phyloP scores from a whole-genome alignment of 2,888 invertebrate genomes.

The Stratiomys singularior region DNA sequence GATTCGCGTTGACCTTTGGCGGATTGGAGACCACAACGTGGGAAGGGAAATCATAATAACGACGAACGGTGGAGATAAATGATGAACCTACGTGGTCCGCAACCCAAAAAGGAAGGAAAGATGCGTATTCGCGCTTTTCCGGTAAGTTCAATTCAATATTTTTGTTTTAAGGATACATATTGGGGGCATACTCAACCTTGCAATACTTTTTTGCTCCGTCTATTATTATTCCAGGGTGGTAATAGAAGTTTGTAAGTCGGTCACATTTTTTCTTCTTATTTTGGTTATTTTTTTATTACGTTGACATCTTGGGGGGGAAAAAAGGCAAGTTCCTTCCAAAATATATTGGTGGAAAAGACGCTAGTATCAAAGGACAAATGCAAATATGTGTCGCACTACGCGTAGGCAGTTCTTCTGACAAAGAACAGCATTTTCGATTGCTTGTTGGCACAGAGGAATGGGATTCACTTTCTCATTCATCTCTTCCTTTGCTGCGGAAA shows the following conservation, averaged over 20 bases:
- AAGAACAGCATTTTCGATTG: too few relatives aligned
- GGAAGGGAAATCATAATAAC: not conserved
- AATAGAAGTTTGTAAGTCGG: too few relatives aligned
- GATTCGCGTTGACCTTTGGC: not conserved
- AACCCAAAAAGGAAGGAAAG: constrained; percentile 93
- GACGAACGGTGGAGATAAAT: constrained; percentile 6
- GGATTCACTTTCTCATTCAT: too few relatives aligned
- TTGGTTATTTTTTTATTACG: too few relatives aligned
- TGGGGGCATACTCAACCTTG: not conserved
- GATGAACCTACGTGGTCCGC: constrained; percentile 63
- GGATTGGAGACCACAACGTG: not conserved
- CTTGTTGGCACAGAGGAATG: too few relatives aligned
- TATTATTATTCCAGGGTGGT: too few relatives aligned
- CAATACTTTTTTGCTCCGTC: too few relatives aligned
- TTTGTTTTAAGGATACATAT: not conserved
- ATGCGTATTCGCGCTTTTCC: constrained; percentile 99
- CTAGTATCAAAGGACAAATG: too few relatives aligned
- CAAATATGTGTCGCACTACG: too few relatives aligned
- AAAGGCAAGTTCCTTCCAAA: not conserved
- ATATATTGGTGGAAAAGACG: too few relatives aligned
- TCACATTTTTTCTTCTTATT: not conserved
- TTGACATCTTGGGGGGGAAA: too few relatives aligned
- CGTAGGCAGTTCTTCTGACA: not conserved
- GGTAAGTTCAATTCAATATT: constrained; percentile 73
- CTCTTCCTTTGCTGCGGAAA: too few relatives aligned